phyloP scores from a whole-genome alignment of 2,113 vertebrate species.

The Ptilonorhynchus violaceus region DNA sequence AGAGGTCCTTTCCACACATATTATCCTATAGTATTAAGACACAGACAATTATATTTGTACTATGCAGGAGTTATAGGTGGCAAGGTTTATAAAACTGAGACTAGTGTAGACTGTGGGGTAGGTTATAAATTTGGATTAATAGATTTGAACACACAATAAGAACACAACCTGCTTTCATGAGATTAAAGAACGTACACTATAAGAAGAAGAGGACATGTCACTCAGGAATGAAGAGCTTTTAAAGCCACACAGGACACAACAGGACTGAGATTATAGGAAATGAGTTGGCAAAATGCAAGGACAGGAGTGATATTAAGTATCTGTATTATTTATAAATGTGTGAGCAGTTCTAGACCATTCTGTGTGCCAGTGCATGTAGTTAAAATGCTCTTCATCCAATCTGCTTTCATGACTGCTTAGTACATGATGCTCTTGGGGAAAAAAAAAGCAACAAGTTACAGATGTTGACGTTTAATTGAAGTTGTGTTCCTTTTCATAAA shows the following conservation, averaged over 20 bases:
- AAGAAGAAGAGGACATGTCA: not conserved
- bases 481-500: not conserved
- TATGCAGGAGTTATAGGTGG: not conserved
- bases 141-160: not conserved
- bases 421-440: not conserved
- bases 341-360: not conserved
- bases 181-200: not conserved
- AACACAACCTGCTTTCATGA: not conserved
- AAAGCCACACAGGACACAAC: not conserved
- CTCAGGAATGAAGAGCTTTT: not conserved
- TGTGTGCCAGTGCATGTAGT: not conserved
- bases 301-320: not conserved
- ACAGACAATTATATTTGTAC: not conserved
- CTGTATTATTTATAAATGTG: not conserved
- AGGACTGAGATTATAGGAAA: not conserved
- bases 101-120: not conserved
- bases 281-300: not conserved
- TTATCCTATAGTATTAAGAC: not conserved
- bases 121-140: not conserved
- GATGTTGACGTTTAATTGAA: not conserved
- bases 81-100: not conserved
- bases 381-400: not conserved
- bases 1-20: not conserved
- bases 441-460: not conserved
- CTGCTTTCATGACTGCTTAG: not conserved